Percentiles rank a stretch among this genome's conserved stretches.
phyloP scores from a whole-genome alignment of 1,140 invertebrate genomes.

The Ceratina calcarata region DNA sequence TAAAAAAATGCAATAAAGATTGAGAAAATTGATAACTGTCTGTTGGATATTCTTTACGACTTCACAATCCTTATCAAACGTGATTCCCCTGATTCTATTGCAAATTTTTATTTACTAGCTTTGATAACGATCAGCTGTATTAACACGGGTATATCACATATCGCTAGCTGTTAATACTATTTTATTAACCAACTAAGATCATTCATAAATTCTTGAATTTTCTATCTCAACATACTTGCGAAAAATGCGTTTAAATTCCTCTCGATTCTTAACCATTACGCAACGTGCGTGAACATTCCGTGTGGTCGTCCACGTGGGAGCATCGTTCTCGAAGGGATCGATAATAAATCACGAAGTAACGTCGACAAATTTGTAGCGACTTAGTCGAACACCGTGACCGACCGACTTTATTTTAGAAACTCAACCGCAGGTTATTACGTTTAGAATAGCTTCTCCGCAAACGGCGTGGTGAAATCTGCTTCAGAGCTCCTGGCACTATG shows the following conservation, averaged over 20 bases:
- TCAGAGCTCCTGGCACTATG: background rate
- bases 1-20: background rate
- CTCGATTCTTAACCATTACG: background rate
- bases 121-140: constrained; percentile 6
- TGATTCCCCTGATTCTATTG: background rate
- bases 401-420: background rate
- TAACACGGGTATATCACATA: background rate
- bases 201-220: background rate
- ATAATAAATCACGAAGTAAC: background rate
- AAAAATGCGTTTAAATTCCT: background rate
- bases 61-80: constrained; percentile 4
- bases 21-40: background rate
- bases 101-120: no score
- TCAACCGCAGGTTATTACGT: background rate
- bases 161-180: background rate
- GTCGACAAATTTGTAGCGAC: no score
- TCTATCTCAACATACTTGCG: no score
- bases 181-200: background rate
- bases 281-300: background rate
- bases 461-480: background rate
- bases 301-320: background rate
- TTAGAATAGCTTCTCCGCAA: background rate
- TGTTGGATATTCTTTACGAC: background rate
- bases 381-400: background rate
- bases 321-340: background rate